phyloP scores from a whole-genome alignment of 2,888 invertebrate genomes.

The Drosophila niveifrons region DNA sequence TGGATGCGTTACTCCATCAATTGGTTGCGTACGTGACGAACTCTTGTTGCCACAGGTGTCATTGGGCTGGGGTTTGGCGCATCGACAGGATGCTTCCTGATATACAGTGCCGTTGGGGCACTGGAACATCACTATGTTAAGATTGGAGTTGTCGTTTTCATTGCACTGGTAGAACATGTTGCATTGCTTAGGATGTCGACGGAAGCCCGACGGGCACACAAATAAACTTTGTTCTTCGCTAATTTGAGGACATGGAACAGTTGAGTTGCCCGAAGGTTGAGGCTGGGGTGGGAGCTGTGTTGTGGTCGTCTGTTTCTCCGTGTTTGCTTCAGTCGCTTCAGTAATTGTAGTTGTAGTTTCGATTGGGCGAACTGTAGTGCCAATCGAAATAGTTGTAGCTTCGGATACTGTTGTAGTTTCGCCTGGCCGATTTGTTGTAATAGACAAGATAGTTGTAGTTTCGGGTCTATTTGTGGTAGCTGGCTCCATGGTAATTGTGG shows the following conservation, averaged over 20 bases:
- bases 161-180: conserved; percentile 94
- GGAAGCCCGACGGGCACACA: conserved; percentile 93
- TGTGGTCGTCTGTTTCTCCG: conserved; percentile 6
- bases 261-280: conserved; percentile 41
- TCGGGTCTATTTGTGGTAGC: conserved; percentile 45
- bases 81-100: conserved; percentile 90
- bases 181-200: conserved; percentile 93
- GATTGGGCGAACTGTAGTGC: conserved; percentile 2
- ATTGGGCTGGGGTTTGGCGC: conserved; percentile 88
- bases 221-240: conserved; percentile 89
- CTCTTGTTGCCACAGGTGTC: conserved; percentile 76
- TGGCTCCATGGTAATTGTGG: conserved; percentile 42
- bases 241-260: conserved; percentile 77
- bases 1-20: conserved; percentile 70
- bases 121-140: conserved; percentile 90
- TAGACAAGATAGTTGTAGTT: conserved; percentile 39
- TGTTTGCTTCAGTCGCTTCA: conserved; percentile 36
- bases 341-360: conserved; percentile 30
- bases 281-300: conserved; percentile 3
- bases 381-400: background rate
- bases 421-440: conserved; percentile 24
- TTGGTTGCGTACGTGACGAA: conserved; percentile 58
- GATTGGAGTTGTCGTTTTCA: conserved; percentile 88
- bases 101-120: conserved; percentile 92
- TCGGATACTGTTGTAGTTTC: conserved; percentile 33